phyloP scores from a whole-genome alignment of 2,797 vertebrate species.

The Tarsius wallacei region DNA sequence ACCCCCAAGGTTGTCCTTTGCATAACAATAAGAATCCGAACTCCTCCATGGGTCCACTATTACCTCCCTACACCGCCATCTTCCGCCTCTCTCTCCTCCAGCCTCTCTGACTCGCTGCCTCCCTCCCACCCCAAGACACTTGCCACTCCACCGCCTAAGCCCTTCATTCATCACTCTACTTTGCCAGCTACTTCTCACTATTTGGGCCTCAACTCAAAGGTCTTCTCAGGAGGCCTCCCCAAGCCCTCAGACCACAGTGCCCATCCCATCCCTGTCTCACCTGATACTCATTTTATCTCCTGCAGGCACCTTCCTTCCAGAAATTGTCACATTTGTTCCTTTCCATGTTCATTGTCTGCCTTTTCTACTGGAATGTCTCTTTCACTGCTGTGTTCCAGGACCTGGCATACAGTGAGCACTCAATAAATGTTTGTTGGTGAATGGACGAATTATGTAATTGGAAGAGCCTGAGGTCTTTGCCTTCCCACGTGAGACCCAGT shows the following conservation, averaged over 20 bases:
- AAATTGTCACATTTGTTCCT: not conserved
- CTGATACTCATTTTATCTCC: not conserved
- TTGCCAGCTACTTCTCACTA: not conserved
- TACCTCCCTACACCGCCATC: too few species aligned
- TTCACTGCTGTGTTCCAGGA: not conserved
- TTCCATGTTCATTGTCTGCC: not conserved
- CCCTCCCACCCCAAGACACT: not conserved
- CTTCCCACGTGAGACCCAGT: not conserved
- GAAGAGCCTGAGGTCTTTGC: not conserved
- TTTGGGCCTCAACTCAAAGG: not conserved
- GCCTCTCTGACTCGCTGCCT: not conserved
- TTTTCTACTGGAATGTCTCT: not conserved
- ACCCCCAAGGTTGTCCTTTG: not conserved
- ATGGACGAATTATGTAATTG: not conserved
- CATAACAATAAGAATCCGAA: not conserved
- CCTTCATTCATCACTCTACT: not conserved
- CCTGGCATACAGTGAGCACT: not conserved
- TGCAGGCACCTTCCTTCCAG: not conserved
- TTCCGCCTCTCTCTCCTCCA: not conserved
- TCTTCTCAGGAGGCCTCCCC: not conserved
- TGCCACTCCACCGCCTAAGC: not conserved
- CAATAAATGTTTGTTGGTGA: not conserved
- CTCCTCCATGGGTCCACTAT: rapidly evolving
- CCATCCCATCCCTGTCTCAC: not conserved
- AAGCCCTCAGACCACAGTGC: not conserved